Conservation (phyloP, 2,113 vertebrate genomes). For the Girardinichthys multiradiatus region DNA sequence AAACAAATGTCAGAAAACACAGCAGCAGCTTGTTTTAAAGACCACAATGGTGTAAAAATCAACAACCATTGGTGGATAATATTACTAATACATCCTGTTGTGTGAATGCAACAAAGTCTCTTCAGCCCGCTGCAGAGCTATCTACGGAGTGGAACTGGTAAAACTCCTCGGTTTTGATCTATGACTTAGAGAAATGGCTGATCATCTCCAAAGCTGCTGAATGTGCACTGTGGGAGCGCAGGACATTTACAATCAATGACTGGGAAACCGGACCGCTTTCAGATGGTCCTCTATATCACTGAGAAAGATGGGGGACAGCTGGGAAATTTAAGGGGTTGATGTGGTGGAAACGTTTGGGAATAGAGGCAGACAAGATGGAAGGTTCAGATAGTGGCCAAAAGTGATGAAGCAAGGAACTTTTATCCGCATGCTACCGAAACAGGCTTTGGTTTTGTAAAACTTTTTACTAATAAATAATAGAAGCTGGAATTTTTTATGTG, state of each 20-base stretch:
- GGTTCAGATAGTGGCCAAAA: constrained; percentile 8
- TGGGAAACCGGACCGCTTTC: constrained; percentile 27
- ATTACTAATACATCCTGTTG: constrained; percentile 8
- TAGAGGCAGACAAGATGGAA: constrained; percentile 18
- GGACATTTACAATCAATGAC: constrained; percentile 62
- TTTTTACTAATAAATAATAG: too few species aligned
- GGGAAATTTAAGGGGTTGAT: constrained; percentile 36
- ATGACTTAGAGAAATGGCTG: constrained; percentile 51
- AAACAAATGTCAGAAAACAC: constrained; percentile 3
- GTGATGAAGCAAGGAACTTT: background rate
- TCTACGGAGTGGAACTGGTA: constrained; percentile 23
- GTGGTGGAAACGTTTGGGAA: constrained; percentile 40
- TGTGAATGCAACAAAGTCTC: background rate
- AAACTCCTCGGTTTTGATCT: constrained; percentile 50
- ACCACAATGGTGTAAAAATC: background rate
- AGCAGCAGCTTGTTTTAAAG: background rate
- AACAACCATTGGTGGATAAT: background rate
- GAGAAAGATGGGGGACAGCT: background rate
- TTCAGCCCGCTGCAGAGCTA: constrained; percentile 1
- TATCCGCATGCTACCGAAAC: background rate
- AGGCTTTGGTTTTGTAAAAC: background rate
- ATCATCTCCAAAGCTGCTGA: constrained; percentile 69
- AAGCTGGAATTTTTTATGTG: too few species aligned
- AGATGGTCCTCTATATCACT: constrained; percentile 61
- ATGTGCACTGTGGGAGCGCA: constrained; percentile 50